A percentile compares a stretch with the other conserved stretches of the same genome.
phyloP scores from a whole-genome alignment of 2,797 vertebrate genomes.

The Anguilla marmorata region DNA sequence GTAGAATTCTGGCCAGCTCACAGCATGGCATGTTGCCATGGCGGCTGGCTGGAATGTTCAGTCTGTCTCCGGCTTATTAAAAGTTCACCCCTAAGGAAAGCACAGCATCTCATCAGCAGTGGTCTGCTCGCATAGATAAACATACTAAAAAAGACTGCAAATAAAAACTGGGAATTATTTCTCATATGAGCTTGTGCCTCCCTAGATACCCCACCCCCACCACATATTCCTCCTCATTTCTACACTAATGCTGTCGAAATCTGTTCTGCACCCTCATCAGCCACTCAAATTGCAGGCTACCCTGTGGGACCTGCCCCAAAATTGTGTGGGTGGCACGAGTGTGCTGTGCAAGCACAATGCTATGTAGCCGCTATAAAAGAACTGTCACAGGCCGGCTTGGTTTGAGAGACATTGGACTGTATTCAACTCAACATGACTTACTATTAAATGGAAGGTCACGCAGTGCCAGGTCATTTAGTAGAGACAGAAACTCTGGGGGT shows the following conservation, averaged over 20 bases:
- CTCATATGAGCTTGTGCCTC: neutral
- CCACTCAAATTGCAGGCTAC: neutral
- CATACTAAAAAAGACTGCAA: neutral
- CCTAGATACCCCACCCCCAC: neutral
- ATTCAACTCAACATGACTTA: neutral
- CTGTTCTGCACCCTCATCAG: neutral
- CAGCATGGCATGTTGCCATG: slow-evolving; percentile 73
- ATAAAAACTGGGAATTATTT: neutral
- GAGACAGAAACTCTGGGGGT: no score
- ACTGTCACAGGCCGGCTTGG: neutral
- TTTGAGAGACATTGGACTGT: neutral
- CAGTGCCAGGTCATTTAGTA: no score
- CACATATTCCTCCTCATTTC: neutral
- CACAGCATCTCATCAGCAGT: neutral
- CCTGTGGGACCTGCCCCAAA: neutral
- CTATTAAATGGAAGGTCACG: no score
- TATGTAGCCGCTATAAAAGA: neutral
- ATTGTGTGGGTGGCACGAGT: neutral
- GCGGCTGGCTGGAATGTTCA: slow-evolving; percentile 68
- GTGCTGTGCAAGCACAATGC: neutral
- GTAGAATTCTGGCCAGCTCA: slow-evolving; percentile 9
- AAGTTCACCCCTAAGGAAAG: slow-evolving; percentile 36
- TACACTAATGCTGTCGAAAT: neutral
- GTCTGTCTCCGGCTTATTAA: slow-evolving; percentile 62
- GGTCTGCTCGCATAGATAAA: neutral